These are phyloP conservation scores for rabbit (Oryctolagus cuniculus) DNA, from an alignment of 2,113 vertebrate genomes.

Conservation along the genomic window DNA sequence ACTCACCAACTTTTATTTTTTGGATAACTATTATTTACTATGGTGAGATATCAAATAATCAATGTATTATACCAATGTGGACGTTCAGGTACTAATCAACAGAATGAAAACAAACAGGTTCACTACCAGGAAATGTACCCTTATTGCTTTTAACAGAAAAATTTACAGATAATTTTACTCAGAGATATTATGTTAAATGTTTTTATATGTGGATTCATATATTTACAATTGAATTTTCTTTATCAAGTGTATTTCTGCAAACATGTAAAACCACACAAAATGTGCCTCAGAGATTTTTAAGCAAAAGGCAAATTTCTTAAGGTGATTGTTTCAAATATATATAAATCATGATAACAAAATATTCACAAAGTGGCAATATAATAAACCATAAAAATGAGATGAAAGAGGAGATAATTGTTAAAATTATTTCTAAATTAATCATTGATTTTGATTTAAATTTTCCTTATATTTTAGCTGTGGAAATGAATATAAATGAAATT, in stretches of 20 bases:
- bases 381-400: not conserved
- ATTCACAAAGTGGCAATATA: not conserved
- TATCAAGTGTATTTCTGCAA: not conserved
- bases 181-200: conserved; percentile 57
- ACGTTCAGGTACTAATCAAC: conserved; percentile 22
- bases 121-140: conserved; percentile 64
- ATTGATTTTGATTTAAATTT: conserved; percentile 19
- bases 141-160: conserved; percentile 84
- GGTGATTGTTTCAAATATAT: not conserved
- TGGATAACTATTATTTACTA: conserved; percentile 65
- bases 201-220: not conserved
- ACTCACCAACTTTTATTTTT: conserved; percentile 63
- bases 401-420: not conserved
- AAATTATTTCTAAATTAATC: not conserved
- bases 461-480: not conserved
- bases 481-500: conserved; percentile 26
- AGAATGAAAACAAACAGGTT: conserved; percentile 69
- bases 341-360: not conserved
- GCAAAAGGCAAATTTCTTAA: not conserved
- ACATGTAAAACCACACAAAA: not conserved
- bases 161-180: conserved; percentile 76
- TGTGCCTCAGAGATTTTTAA: not conserved
- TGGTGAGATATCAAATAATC: conserved; percentile 65
- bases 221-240: not conserved
- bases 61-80: conserved; percentile 57